phyloP scores from a whole-genome alignment of 1,140 invertebrate genomes.

The Conus betulinus region DNA sequence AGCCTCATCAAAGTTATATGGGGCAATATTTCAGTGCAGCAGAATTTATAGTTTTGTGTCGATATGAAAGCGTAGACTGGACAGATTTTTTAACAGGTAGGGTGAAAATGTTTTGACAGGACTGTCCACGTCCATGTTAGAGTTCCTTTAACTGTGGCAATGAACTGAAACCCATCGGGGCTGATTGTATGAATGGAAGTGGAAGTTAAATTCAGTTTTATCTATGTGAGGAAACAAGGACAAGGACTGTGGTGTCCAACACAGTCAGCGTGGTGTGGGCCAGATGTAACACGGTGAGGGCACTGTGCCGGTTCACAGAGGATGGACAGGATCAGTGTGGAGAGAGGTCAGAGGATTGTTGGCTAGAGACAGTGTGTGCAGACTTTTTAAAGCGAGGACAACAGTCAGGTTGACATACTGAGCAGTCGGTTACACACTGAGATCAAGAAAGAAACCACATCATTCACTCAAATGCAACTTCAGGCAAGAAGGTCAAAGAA shows the following conservation, averaged over 20 bases:
- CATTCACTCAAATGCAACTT: background rate
- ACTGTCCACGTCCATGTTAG: conserved; percentile 36
- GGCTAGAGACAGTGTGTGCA: background rate
- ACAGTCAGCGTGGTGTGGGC: background rate
- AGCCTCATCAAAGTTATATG: background rate
- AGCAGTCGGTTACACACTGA: conserved; percentile 20
- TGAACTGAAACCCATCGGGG: conserved; percentile 10
- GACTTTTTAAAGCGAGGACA: background rate
- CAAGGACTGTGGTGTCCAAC: background rate
- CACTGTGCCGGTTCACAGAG: background rate
- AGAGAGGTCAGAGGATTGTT: background rate
- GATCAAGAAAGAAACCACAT: conserved; percentile 7
- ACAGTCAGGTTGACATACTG: background rate
- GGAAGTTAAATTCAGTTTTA: conserved; percentile 19
- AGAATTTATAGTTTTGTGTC: conserved; percentile 45
- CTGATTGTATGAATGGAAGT: conserved; percentile 10
- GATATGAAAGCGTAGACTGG: conserved; percentile 32
- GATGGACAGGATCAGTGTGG: background rate
- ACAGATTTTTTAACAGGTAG: conserved; percentile 40
- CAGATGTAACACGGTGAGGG: background rate
- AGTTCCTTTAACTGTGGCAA: conserved; percentile 12
- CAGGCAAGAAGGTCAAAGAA: background rate
- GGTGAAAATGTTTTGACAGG: conserved; percentile 20
- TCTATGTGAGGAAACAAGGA: background rate
- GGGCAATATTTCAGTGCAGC: conserved; percentile 40